Percentiles rank a stretch among this genome's conserved stretches.
Evolutionary conservation across 1,140 invertebrate species (phyloP).

Genomic region (Drosophila melanica): DNA sequence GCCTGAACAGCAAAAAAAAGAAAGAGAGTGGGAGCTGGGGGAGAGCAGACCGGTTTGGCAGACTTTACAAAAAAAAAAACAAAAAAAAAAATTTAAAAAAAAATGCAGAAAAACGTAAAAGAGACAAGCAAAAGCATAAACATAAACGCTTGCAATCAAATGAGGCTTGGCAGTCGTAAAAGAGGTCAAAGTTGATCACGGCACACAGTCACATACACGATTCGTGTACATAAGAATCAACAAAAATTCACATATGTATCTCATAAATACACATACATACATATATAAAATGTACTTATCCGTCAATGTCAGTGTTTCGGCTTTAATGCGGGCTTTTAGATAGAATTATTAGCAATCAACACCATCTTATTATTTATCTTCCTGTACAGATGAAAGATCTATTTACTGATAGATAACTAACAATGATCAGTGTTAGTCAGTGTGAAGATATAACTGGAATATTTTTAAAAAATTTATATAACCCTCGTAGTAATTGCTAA

Average conservation of each 20-base stretch:
- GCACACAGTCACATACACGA: conserved; percentile 35
- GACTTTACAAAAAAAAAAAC: conserved; percentile 21
- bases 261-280: too few relatives aligned
- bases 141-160: conserved; percentile 77
- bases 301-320: too few relatives aligned
- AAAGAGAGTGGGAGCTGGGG: conserved; percentile 2
- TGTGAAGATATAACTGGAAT: too few relatives aligned
- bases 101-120: conserved; percentile 70
- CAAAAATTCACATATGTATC: too few relatives aligned
- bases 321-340: too few relatives aligned
- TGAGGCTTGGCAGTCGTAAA: conserved; percentile 66
- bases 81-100: conserved; percentile 63
- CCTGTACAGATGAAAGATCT: not conserved
- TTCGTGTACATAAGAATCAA: too few relatives aligned
- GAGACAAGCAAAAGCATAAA: conserved; percentile 57
- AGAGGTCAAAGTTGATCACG: conserved; percentile 78
- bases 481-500: too few relatives aligned
- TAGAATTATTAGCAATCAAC: too few relatives aligned
- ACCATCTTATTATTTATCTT: too few relatives aligned
- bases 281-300: too few relatives aligned
- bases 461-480: too few relatives aligned
- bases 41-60: conserved; percentile 62
- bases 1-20: not conserved
- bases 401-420: conserved; percentile 7
- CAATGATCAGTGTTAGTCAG: not conserved